Percentiles rank a stretch among this genome's conserved stretches.
These are phyloP conservation scores for Apteryx owenii DNA, from an alignment of 2,113 vertebrate species.

Conservation along the genomic window DNA sequence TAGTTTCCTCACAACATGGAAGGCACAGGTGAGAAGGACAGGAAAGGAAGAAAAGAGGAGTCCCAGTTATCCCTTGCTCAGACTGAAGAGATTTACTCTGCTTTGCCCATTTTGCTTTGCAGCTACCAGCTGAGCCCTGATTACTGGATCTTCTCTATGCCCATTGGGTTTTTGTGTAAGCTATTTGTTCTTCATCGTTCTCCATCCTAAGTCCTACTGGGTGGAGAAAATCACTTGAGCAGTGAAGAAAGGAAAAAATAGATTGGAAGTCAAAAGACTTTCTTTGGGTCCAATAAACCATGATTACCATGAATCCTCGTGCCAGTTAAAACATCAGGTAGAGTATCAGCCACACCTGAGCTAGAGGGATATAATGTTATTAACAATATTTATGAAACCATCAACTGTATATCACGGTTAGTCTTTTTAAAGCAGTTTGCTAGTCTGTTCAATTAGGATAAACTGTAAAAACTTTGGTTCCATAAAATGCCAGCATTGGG, in stretches of 20 bases:
- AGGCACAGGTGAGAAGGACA: background rate
- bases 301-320: slow-evolving; percentile 18
- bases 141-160: background rate
- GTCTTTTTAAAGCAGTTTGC: background rate
- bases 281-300: slow-evolving; percentile 18
- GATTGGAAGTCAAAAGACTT: slow-evolving; percentile 16
- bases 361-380: slow-evolving; percentile 14
- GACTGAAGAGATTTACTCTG: background rate
- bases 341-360: slow-evolving; percentile 36
- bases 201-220: background rate
- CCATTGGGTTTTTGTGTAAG: background rate
- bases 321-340: slow-evolving; percentile 47
- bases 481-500: background rate
- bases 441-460: background rate
- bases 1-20: background rate
- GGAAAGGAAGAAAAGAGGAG: background rate
- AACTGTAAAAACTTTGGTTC: background rate
- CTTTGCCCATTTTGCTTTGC: background rate
- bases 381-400: slow-evolving; percentile 23
- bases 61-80: background rate
- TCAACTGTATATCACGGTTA: background rate
- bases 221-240: background rate
- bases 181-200: background rate
- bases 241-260: background rate
- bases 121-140: background rate